Evolutionary conservation across 30 jellyfish, hydroid and myxozoan species (phyloP).

Genomic region (Pelagia noctiluca): DNA sequence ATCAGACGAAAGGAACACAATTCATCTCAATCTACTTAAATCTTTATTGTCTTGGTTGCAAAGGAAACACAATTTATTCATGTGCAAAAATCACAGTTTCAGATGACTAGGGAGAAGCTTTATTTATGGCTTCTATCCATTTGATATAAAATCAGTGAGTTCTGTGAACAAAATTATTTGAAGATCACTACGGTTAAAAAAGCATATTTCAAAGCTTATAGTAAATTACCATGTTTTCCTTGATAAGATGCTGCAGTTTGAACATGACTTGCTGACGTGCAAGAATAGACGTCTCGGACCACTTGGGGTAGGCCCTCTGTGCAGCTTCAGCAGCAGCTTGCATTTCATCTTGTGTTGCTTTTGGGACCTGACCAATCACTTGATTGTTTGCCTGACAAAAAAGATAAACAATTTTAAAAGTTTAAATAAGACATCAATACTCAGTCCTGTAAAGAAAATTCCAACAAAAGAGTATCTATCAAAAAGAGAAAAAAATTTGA

Average conservation of each 20-base stretch:
- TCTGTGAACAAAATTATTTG: too few species aligned
- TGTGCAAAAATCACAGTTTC: too few species aligned
- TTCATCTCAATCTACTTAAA: too few species aligned
- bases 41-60: too few species aligned
- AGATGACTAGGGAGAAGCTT: too few species aligned
- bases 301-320: slow-evolving; percentile 72
- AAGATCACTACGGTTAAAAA: not conserved
- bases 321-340: slow-evolving; percentile 94
- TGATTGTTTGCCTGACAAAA: slow-evolving; percentile 90
- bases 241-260: slow-evolving; percentile 83
- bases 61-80: too few species aligned
- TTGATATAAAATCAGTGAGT: too few species aligned
- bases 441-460: not conserved
- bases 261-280: slow-evolving; percentile 96
- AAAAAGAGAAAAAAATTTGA: not conserved
- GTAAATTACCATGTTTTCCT: slow-evolving; percentile 90
- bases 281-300: slow-evolving; percentile 88
- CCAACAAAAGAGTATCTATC: not conserved
- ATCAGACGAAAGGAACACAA: too few species aligned
- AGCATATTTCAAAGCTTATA: not conserved
- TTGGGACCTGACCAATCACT: slow-evolving; percentile 87
- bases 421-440: slow-evolving; percentile 87
- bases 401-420: slow-evolving; percentile 68
- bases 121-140: too few species aligned
- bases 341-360: slow-evolving; percentile 89